Base-by-base conservation (phyloP, 2,113 vertebrate genomes). In the Psittacus erithacus region DNA sequence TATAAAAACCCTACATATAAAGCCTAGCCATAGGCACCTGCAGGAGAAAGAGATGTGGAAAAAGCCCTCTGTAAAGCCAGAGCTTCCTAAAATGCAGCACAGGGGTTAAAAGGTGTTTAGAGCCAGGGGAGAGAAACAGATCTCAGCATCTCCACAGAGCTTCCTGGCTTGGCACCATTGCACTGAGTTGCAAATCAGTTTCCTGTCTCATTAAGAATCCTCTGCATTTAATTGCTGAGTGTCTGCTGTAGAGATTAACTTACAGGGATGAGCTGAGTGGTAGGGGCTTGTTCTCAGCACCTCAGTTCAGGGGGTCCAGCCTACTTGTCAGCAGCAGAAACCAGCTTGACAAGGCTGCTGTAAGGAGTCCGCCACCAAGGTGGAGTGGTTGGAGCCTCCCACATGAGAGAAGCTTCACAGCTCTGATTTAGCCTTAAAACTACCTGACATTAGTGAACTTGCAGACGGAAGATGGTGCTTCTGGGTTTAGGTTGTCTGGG, bases 391-490 rank as follows among this genome's bases (percentile, higher is more conserved):
- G 2, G n/a, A 73, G 77, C 17, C 20, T 85, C 57, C 47, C 75
- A 38, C 67, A 31, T 4, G 31, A 65, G 15, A 64, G 43, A 39
- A 44, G 79, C 41, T 68, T 57, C 23, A 17, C 28, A 46, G 33
- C 17, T 55, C 46, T 17, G 44, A 49, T 52, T 44, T 35, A 35
- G 28, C 43, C 50, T 11, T 3, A n/a, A 41, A 38, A 68, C 57
- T 59, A 35, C 41, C 70, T 46, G 52, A 25, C 28, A 12, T 20
- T 16, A 25, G 1, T 7, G 43, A 53, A 53, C 7, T 53, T 25
- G 9, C 70, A 50, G 16, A 9, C 59, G 13, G 47, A 47, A 52
- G n/a, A 8, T 1, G 33, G 18, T 0, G 0, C 47, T 78, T 16
- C 33, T 57, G 43, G 18, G 22, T 63, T 82, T 13, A 55, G 59